These are phyloP conservation scores for Lottia scabra DNA, from an alignment of 2,888 invertebrate species.

Conservation along the genomic window DNA sequence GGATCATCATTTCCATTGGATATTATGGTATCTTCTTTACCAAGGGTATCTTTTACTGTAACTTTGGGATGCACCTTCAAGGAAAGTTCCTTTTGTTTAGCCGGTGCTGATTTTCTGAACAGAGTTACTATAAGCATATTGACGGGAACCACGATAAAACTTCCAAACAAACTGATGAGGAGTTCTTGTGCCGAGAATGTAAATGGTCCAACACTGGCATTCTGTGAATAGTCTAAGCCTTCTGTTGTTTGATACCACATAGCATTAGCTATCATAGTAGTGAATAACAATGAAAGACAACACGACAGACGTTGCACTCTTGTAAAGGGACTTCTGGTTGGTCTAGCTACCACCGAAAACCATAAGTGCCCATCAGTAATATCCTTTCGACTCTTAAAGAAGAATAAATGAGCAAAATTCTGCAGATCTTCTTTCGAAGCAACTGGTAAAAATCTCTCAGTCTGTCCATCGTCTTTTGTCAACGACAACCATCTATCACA, in stretches of 20 bases:
- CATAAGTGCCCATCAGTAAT: conserved; percentile 70
- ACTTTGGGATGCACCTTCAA: background rate
- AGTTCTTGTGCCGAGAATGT: conserved; percentile 42
- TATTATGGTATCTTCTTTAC: background rate
- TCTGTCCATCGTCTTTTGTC: conserved; percentile 67
- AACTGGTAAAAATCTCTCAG: conserved; percentile 67
- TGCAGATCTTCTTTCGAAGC: conserved; percentile 62
- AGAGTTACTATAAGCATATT: conserved; percentile 41
- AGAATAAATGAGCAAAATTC: conserved; percentile 65
- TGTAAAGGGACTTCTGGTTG: conserved; percentile 68
- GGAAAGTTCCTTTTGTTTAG: background rate
- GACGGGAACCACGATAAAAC: conserved; percentile 41
- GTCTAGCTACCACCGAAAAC: conserved; percentile 69
- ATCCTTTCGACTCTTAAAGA: conserved; percentile 58
- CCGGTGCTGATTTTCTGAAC: conserved; percentile 38
- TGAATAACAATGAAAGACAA: conserved; percentile 23
- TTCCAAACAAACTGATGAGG: conserved; percentile 40
- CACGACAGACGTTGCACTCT: conserved; percentile 58
- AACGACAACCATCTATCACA: conserved; percentile 67
- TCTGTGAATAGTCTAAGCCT: conserved; percentile 24
- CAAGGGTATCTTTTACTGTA: background rate
- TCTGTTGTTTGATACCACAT: conserved; percentile 45
- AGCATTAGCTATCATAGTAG: conserved; percentile 38
- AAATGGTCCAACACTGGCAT: conserved; percentile 43
- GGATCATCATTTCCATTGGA: background rate